Evolutionary conservation across 2,888 invertebrate genomes (phyloP).

Genomic region (Chaetogeoica ovagalla): DNA sequence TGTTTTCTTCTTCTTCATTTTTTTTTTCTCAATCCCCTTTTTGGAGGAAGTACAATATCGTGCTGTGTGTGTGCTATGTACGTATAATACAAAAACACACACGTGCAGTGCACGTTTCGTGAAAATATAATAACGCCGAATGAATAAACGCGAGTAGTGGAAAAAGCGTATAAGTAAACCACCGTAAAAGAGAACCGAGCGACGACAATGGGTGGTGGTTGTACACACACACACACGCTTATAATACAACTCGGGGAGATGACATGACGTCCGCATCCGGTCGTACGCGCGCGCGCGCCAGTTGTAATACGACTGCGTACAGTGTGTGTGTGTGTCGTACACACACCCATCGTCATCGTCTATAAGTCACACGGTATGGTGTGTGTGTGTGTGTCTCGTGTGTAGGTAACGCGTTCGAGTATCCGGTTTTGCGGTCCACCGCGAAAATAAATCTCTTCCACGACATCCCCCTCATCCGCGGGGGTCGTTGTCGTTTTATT

Average conservation of each 20-base stretch:
- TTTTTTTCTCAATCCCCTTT: too few relatives aligned
- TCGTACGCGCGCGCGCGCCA: background rate
- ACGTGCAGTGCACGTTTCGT: slow-evolving; percentile 42
- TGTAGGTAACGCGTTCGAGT: slow-evolving; percentile 1
- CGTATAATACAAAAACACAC: background rate
- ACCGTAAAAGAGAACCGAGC: too few relatives aligned
- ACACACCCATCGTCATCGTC: background rate
- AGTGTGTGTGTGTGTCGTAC: background rate
- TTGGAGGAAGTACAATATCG: background rate
- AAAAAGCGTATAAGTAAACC: too few relatives aligned
- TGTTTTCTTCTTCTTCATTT: too few relatives aligned
- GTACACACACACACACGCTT: background rate
- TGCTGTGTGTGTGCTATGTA: background rate
- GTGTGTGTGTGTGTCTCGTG: too few relatives aligned
- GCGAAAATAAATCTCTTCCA: slow-evolving; percentile 10
- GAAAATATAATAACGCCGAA: background rate
- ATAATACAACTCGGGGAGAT: slow-evolving; percentile 8
- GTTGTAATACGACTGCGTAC: too few relatives aligned
- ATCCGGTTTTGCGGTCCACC: slow-evolving; percentile 39
- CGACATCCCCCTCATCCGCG: background rate
- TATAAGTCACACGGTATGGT: slow-evolving; percentile 24
- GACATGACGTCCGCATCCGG: slow-evolving; percentile 48
- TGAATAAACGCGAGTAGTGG: too few relatives aligned
- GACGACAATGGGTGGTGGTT: too few relatives aligned
- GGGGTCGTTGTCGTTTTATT: too few relatives aligned